Conservation (phyloP, 2,797 vertebrate species). For the Acridotheres tristis region DNA sequence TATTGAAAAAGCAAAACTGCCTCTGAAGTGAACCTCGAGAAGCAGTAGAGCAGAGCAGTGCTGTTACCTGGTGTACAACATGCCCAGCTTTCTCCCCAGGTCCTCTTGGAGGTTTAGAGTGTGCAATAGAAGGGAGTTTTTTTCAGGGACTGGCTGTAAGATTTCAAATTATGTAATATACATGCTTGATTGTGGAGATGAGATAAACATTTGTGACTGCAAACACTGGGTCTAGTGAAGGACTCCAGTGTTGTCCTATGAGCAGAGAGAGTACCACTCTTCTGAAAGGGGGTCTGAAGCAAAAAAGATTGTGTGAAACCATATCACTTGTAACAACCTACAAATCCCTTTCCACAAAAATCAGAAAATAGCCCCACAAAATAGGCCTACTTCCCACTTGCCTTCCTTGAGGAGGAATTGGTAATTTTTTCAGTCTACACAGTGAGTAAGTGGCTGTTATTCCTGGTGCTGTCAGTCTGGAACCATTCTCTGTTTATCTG, state of each 20-base stretch:
- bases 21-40: background rate
- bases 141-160: slow-evolving; percentile 25
- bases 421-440: background rate
- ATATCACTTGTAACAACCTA: background rate
- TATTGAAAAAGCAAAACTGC: background rate
- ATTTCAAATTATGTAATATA: slow-evolving; percentile 58
- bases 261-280: background rate
- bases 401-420: background rate
- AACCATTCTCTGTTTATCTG: background rate
- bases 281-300: background rate
- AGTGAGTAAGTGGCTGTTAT: background rate
- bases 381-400: background rate
- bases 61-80: background rate
- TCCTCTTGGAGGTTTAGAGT: slow-evolving; percentile 12
- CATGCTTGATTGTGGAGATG: slow-evolving; percentile 30
- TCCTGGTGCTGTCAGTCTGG: background rate
- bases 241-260: background rate
- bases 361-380: background rate
- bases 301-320: background rate
- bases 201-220: slow-evolving; percentile 23
- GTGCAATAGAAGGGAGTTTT: background rate
- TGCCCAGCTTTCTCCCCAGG: background rate
- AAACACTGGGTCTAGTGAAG: slow-evolving; percentile 34
- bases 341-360: background rate
- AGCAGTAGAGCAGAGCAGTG: background rate